phyloP scores from a whole-genome alignment of 2,113 vertebrate species.

The Callionymus lyra region DNA sequence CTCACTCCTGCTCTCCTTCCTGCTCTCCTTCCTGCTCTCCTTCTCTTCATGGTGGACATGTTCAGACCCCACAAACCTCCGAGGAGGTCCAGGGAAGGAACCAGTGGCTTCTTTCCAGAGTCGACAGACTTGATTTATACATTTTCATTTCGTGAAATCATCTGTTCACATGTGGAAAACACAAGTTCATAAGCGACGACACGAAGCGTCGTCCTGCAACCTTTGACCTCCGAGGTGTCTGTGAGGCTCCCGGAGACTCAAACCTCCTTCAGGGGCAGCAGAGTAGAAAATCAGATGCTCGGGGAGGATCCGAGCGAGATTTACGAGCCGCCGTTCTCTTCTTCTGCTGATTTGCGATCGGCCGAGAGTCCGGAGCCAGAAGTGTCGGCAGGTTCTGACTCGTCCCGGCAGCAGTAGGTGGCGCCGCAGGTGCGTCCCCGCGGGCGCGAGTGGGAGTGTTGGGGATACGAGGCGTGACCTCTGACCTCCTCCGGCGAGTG shows the following conservation, averaged over 20 bases:
- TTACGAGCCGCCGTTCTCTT: conserved; percentile 15
- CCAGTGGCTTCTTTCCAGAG: no score
- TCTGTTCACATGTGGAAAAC: no score
- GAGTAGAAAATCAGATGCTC: conserved; percentile 22
- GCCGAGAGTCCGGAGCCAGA: conserved; percentile 9
- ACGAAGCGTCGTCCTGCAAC: no score
- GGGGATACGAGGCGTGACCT: no score
- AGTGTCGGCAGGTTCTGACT: conserved; percentile 15
- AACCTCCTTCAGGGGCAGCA: conserved; percentile 11
- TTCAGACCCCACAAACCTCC: no score
- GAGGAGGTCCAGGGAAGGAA: no score
- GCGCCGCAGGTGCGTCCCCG: no score
- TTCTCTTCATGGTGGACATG: no score
- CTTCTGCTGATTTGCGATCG: background rate
- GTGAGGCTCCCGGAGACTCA: conserved; percentile 25
- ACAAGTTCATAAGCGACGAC: no score
- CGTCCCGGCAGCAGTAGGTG: conserved; percentile 13
- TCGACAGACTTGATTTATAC: no score
- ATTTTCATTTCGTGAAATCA: background rate
- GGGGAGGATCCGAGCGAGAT: conserved; percentile 24
- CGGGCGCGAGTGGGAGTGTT: no score
- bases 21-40: background rate
- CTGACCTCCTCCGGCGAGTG: background rate
- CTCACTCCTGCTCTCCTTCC: no score
- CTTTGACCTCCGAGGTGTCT: conserved; percentile 24